Conservation (phyloP, 2,888 invertebrate genomes). For the Octonoba sinensis region DNA sequence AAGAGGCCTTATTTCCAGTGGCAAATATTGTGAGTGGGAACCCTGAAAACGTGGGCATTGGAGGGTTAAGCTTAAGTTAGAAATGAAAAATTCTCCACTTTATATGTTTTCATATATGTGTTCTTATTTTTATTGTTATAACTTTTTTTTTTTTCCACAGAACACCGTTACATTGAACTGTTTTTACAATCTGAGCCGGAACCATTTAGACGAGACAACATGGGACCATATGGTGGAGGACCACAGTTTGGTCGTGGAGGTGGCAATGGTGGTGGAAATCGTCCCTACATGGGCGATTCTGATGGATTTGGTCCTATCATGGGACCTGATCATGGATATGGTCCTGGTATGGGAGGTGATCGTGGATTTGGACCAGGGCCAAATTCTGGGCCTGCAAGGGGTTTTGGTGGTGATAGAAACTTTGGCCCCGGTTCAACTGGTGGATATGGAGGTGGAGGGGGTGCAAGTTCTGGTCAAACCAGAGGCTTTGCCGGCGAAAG, state of each 20-base stretch:
- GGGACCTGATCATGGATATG: conserved; percentile 30
- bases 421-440: conserved; percentile 16
- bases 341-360: conserved; percentile 1
- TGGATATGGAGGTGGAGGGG: conserved; percentile 18
- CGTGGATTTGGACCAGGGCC: conserved; percentile 31
- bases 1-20: too few species aligned
- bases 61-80: too few species aligned
- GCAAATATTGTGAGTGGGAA: too few species aligned
- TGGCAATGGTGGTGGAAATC: conserved; percentile 3
- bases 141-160: conserved; percentile 67
- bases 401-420: conserved; percentile 29
- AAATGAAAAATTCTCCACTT: background rate
- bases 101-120: background rate
- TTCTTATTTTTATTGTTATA: background rate
- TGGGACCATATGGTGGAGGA: conserved; percentile 20
- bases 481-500: conserved; percentile 12
- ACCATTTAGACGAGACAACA: conserved; percentile 27
- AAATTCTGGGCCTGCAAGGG: conserved; percentile 12
- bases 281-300: conserved; percentile 22
- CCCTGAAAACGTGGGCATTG: too few species aligned
- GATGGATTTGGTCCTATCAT: conserved; percentile 15
- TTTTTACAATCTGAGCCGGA: conserved; percentile 65
- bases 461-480: conserved; percentile 2
- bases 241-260: conserved; percentile 22
- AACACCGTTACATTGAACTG: conserved; percentile 74